phyloP scores from a whole-genome alignment of 1,140 invertebrate species.

The Campoletis sonorensis region DNA sequence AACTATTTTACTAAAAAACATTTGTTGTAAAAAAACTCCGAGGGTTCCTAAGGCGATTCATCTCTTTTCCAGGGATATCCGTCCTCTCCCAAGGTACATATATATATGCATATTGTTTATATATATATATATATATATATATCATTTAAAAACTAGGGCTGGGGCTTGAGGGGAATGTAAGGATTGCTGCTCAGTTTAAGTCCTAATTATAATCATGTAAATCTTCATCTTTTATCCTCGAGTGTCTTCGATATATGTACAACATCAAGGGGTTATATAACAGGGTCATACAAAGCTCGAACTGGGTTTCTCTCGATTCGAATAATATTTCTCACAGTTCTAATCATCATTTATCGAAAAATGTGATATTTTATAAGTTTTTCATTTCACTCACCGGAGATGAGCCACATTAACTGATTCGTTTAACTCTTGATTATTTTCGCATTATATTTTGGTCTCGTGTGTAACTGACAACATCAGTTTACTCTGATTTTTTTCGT shows the following conservation, averaged over 20 bases:
- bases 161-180: slow-evolving; percentile 38
- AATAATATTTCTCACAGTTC: slow-evolving; percentile 7
- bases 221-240: slow-evolving; percentile 15
- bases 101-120: slow-evolving; percentile 24
- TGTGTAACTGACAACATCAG: no score
- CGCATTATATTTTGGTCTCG: no score
- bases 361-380: background rate
- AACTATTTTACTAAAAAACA: background rate
- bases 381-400: background rate
- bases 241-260: slow-evolving; percentile 30
- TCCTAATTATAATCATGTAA: slow-evolving; percentile 17
- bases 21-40: background rate
- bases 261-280: slow-evolving; percentile 33
- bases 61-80: slow-evolving; percentile 4
- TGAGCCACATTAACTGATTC: no score
- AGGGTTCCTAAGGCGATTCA: slow-evolving; percentile 28
- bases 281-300: slow-evolving; percentile 20
- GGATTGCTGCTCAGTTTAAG: slow-evolving; percentile 29
- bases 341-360: background rate
- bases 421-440: no score
- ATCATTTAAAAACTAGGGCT: background rate
- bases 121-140: slow-evolving; percentile 16
- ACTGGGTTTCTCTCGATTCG: background rate
- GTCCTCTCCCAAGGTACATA: background rate
- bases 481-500: no score